These are phyloP conservation scores for Catostylus mosaicus DNA, from an alignment of 30 jellyfish, hydroid and myxozoan species.

Conservation along the genomic window DNA sequence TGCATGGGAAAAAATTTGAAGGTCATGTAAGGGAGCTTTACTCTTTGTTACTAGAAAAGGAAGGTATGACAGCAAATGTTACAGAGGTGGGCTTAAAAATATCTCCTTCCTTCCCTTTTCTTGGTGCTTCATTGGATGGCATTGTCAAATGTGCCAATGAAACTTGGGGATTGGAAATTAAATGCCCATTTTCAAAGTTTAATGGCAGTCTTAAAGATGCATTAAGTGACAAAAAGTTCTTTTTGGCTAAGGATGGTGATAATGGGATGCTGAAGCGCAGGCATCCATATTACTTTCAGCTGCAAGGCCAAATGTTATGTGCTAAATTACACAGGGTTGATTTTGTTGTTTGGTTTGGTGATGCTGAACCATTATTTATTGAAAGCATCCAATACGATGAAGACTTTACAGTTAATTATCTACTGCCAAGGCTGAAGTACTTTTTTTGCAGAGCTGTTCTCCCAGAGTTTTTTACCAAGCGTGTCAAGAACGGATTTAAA, in stretches of 20 bases:
- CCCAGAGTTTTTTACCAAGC: constrained; percentile 35
- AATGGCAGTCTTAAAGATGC: constrained; percentile 38
- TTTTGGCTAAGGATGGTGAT: constrained; percentile 4
- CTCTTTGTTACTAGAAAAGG: neutral
- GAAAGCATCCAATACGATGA: constrained; percentile 17
- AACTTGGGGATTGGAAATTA: constrained; percentile 45
- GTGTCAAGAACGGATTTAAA: constrained; percentile 17
- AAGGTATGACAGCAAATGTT: constrained; percentile 22
- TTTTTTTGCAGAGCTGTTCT: constrained; percentile 45
- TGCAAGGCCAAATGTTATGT: constrained; percentile 61
- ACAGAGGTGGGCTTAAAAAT: constrained; percentile 38
- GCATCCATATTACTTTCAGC: constrained; percentile 39
- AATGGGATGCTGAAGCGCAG: constrained; percentile 21
- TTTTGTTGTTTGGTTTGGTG: constrained; percentile 54
- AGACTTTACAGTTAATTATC: neutral
- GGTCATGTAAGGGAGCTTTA: constrained; percentile 50
- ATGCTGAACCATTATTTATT: constrained; percentile 38
- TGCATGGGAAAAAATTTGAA: constrained; percentile 52
- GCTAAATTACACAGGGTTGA: constrained; percentile 21
- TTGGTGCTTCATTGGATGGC: constrained; percentile 66
- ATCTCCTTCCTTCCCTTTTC: constrained; percentile 34
- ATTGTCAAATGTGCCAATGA: constrained; percentile 17
- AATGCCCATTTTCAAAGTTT: constrained; percentile 54
- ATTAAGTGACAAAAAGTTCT: constrained; percentile 35
- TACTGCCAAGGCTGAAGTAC: constrained; percentile 16